A percentile compares a stretch with the other conserved stretches of the same genome.
phyloP scores from a whole-genome alignment of 2,888 invertebrate species.

The Flexamia atlantica region DNA sequence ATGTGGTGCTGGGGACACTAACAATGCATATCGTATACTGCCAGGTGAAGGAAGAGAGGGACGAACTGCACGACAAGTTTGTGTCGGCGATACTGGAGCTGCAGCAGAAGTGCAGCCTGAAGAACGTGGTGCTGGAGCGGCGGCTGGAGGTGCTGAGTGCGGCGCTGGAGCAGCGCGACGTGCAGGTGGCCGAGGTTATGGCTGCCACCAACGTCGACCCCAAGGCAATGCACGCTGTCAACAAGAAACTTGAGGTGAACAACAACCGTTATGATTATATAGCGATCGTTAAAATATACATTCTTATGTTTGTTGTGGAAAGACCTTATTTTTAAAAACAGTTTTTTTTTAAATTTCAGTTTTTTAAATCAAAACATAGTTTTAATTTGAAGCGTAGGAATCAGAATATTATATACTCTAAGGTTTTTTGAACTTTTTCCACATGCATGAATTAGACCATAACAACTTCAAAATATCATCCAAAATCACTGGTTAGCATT shows the following conservation, averaged over 20 bases:
- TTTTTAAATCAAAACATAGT: too few relatives aligned
- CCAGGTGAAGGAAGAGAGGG: slow-evolving; percentile 83
- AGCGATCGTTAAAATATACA: too few relatives aligned
- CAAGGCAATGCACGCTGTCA: slow-evolving; percentile 76
- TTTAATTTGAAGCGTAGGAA: too few relatives aligned
- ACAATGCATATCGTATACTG: slow-evolving; percentile 70
- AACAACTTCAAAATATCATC: too few relatives aligned
- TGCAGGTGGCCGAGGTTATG: slow-evolving; percentile 83
- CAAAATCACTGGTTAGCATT: too few relatives aligned
- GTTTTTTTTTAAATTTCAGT: too few relatives aligned
- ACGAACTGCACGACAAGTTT: slow-evolving; percentile 88
- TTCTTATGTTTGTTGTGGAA: too few relatives aligned
- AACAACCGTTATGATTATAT: too few relatives aligned
- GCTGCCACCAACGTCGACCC: slow-evolving; percentile 78
- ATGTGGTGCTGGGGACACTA: slow-evolving; percentile 83
- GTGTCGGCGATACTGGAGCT: slow-evolving; percentile 90
- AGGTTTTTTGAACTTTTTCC: too few relatives aligned
- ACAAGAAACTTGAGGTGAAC: slow-evolving; percentile 79
- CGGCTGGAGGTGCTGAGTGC: slow-evolving; percentile 82
- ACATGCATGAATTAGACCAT: too few relatives aligned
- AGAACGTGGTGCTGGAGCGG: slow-evolving; percentile 89
- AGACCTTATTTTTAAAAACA: too few relatives aligned
- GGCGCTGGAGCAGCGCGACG: slow-evolving; percentile 83
- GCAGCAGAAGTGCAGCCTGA: slow-evolving; percentile 91
- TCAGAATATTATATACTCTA: too few relatives aligned